Conservation (phyloP, 1,140 invertebrate genomes). For the Scaptomyza pallida region DNA sequence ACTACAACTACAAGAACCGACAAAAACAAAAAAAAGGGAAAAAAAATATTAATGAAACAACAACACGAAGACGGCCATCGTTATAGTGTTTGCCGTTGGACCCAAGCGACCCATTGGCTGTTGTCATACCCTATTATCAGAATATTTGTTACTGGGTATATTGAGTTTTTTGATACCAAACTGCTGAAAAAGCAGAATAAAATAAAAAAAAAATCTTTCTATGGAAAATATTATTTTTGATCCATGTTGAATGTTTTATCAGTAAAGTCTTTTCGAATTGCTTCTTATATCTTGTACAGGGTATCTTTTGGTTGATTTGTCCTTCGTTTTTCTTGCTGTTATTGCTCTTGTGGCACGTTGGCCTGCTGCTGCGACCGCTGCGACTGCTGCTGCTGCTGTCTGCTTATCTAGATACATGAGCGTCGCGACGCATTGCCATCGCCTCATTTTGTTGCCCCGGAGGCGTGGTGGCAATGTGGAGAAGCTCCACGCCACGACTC, state of each 20-base stretch:
- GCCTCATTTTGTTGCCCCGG: not conserved
- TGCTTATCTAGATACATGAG: constrained; percentile 65
- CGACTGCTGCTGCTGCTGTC: constrained; percentile 22
- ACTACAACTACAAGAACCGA: constrained; percentile 18
- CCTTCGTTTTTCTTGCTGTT: constrained; percentile 6
- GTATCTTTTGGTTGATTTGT: constrained; percentile 16
- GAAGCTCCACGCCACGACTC: constrained; percentile 30
- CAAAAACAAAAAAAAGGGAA: constrained; percentile 21
- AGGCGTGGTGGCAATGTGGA: constrained; percentile 33
- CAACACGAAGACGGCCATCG: constrained; percentile 42
- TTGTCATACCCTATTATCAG: constrained; percentile 23
- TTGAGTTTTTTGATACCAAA: not conserved
- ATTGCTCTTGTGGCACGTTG: constrained; percentile 44
- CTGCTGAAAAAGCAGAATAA: not conserved
- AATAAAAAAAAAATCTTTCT: too few relatives aligned
- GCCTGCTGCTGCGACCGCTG: constrained; percentile 11
- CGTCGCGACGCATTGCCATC: constrained; percentile 32
- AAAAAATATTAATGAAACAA: constrained; percentile 47
- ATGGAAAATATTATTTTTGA: too few relatives aligned
- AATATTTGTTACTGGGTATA: not conserved
- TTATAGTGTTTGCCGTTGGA: constrained; percentile 36
- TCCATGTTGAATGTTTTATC: too few relatives aligned
- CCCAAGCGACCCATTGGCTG: constrained; percentile 20
- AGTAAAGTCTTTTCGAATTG: too few relatives aligned
- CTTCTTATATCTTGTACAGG: not conserved